Evolutionary conservation across 2,797 vertebrate species (phyloP), one percentile per base, ranked within the genome.

Genomic region (Lutjanus argentimaculatus): DNA sequence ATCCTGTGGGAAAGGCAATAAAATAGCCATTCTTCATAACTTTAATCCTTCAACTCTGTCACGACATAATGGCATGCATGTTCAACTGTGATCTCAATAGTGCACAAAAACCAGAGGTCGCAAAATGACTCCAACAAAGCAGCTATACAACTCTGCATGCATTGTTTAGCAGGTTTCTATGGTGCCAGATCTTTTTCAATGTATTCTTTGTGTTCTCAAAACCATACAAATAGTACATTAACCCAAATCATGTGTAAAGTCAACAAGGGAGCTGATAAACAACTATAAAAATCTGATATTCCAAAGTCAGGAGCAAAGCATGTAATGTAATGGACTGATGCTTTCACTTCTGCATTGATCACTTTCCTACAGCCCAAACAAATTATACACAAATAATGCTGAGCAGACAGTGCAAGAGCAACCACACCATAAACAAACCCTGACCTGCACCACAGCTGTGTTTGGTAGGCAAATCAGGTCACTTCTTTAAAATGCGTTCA

Each of bases 1-100:
- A 83, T 88, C 82, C 82, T 87, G 86, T 79, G 76, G 75, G 70
- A 89, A 81, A 68, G 21, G 16, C n/a, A 68, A 48, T 30, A 63
- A 74, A 70, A 88, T 14, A 67, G 21, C 25, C 14, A 36, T 48
- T 72, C 49, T 49, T 77, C 43, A 30, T 25, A 19, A 66, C 13
- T 62, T 43, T 6, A 51, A 75, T 57, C 22, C 46, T 36, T 77
- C 25, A 53, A 8, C 40, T 70, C 42, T 1, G 43, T 71, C 6
- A 77, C 55, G 66, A 56, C 58, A 71, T 19, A 4, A 19, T 11
- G 30, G 25, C 16, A 21, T 46, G 45, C 14, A 17, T 16, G 68
- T 65, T 64, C 22, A 21, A 45, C 21, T 30, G 72, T 68, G 56
- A 58, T 69, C 19, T 17, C 5, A 76, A n/a, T 1, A 21, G 57